Evolutionary conservation across 2,113 vertebrate genomes (phyloP).

Genomic region (Scopus umbretta): DNA sequence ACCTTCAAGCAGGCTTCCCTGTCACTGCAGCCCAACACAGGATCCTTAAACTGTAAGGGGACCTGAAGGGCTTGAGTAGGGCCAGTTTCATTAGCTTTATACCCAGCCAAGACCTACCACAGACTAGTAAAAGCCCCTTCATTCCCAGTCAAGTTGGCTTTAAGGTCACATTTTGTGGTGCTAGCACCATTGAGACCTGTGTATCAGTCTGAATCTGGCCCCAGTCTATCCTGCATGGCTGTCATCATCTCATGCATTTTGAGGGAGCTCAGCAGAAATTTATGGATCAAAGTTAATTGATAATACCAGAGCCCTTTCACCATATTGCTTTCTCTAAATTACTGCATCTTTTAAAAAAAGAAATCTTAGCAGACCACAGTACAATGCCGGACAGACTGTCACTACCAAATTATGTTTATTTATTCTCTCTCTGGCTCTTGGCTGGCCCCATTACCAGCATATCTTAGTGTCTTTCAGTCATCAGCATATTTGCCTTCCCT

Average conservation of each 20-base stretch:
- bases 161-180: background rate
- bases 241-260: background rate
- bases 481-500: conserved; percentile 23
- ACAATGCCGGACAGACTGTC: conserved; percentile 50
- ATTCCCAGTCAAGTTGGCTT: background rate
- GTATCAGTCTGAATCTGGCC: rapidly evolving
- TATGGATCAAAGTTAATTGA: background rate
- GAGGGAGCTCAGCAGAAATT: background rate
- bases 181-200: rapidly evolving
- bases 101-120: background rate
- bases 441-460: conserved; percentile 41
- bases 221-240: background rate
- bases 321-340: conserved; percentile 27
- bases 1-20: background rate
- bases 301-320: background rate
- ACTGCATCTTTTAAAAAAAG: conserved; percentile 13
- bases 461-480: conserved; percentile 43
- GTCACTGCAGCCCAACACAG: background rate
- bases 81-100: background rate
- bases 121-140: background rate
- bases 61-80: background rate
- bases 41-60: background rate
- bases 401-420: conserved; percentile 54
- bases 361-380: background rate
- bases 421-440: conserved; percentile 56